These are phyloP conservation scores for Paraescarpia echinospica DNA, from an alignment of 1,140 invertebrate genomes.

Conservation along the genomic window DNA sequence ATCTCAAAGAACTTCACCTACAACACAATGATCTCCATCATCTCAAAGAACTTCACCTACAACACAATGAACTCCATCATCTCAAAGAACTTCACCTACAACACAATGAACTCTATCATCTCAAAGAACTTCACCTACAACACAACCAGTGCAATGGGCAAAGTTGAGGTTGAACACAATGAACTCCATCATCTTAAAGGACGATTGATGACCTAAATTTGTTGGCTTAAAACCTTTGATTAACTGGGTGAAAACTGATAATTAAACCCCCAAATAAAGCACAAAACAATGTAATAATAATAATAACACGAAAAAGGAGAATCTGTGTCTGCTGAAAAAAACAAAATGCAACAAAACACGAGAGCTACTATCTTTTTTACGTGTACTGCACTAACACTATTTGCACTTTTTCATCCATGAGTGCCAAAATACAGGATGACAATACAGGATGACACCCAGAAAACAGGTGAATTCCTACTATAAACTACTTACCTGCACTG, in stretches of 20 bases:
- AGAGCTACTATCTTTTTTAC: too few species aligned
- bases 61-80: slow-evolving; percentile 71
- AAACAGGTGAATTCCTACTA: not conserved
- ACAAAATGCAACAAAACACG: too few species aligned
- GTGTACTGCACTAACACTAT: slow-evolving; percentile 94
- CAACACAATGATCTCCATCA: slow-evolving; percentile 94
- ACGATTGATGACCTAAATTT: slow-evolving; percentile 60
- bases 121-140: slow-evolving; percentile 26
- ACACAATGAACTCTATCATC: slow-evolving; percentile 80
- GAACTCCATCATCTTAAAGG: slow-evolving; percentile 93
- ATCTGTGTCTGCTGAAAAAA: too few species aligned
- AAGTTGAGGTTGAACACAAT: slow-evolving; percentile 96
- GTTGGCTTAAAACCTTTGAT: slow-evolving; percentile 58
- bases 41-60: slow-evolving; percentile 89
- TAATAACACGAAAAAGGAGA: too few species aligned
- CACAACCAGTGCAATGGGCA: slow-evolving; percentile 74
- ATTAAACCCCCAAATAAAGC: not conserved
- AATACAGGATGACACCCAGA: not conserved
- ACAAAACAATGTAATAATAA: too few species aligned
- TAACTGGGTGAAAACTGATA: too few species aligned
- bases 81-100: too few species aligned
- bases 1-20: slow-evolving; percentile 75
- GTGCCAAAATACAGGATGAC: not conserved
- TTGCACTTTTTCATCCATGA: slow-evolving; percentile 61
- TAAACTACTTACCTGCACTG: slow-evolving; percentile 73